These are phyloP conservation scores for Oxystoma pomonae DNA, from an alignment of 2,888 invertebrate species.

Conservation along the genomic window DNA sequence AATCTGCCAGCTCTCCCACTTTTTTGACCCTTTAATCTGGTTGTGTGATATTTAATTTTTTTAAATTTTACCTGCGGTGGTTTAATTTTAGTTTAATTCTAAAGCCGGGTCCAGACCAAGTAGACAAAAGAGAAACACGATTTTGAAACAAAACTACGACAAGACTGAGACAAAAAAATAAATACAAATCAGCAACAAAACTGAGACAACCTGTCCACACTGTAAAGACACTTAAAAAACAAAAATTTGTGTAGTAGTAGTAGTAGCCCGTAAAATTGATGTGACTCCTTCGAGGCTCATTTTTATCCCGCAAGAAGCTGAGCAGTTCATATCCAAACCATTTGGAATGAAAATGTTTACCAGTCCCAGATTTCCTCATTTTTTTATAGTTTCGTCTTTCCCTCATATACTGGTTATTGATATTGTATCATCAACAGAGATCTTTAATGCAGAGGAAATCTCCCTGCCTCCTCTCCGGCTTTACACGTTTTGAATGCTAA, in stretches of 20 bases:
- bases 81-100: too few species aligned
- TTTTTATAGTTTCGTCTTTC: conserved; percentile 17
- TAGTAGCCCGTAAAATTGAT: not conserved
- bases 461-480: too few species aligned
- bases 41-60: too few species aligned
- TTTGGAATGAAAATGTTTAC: conserved; percentile 12
- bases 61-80: too few species aligned
- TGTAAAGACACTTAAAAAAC: not conserved
- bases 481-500: too few species aligned
- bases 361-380: conserved; percentile 13
- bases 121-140: not conserved
- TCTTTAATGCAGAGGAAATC: conserved; percentile 11
- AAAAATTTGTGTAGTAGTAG: not conserved
- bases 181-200: not conserved
- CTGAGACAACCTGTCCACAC: not conserved
- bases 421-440: conserved; percentile 17
- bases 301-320: not conserved
- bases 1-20: too few species aligned
- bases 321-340: conserved; percentile 8
- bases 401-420: conserved; percentile 16
- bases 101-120: not conserved
- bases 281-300: conserved; percentile 8
- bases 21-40: too few species aligned
- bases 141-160: not conserved
- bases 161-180: not conserved